Evolutionary conservation across 2,113 vertebrate genomes (phyloP), one percentile per base, ranked within the genome.

Genomic region (Heteronetta atricapilla): DNA sequence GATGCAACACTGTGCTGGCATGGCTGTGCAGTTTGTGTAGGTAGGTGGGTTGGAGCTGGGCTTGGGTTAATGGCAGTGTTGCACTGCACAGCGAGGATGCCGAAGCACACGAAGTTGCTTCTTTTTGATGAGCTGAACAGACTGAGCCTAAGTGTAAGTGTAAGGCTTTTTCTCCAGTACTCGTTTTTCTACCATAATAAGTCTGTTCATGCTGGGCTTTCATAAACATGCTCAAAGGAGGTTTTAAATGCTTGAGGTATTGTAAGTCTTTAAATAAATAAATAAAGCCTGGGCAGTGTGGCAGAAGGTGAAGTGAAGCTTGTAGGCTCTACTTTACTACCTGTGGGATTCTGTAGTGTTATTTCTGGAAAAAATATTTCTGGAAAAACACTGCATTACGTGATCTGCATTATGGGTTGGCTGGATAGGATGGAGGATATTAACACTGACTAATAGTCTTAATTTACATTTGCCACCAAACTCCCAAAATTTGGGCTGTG

Each of bases 71-170:
- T 23, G 63, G n/a, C 0, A 22, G 48, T 16, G 62, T 56, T 46
- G 42, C 10, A 3, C 16, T 4, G 38, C 22, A 9, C 16, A 11
- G 53, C 5, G 38, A 44, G 0, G 4, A 3, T 9, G 40, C 36
- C 0, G 0, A 25, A 63, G 33, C 19, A 19, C 56, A 15, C 26
- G 0, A 1, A 11, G 10, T 29, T 21, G 7, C 56, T 73, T 17
- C 72, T 69, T 73, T 34, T 28, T 36, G 11, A 33, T 5, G 44
- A 44, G 11, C 59, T 46, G 44, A 67, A 58, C 11, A 19, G 66
- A 10, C 28, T 5, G 11, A 69, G 53, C 21, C 13, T 52, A 9
- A 73, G 25, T 34, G 4, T 53, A 34, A 75, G 44, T 59, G 20
- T 21, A 73, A 79, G 50, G 15, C 10, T 56, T 20, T 25, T 82